These are phyloP conservation scores for Connochaetes taurinus DNA, from an alignment of 2,113 vertebrate genomes.

Conservation along the genomic window DNA sequence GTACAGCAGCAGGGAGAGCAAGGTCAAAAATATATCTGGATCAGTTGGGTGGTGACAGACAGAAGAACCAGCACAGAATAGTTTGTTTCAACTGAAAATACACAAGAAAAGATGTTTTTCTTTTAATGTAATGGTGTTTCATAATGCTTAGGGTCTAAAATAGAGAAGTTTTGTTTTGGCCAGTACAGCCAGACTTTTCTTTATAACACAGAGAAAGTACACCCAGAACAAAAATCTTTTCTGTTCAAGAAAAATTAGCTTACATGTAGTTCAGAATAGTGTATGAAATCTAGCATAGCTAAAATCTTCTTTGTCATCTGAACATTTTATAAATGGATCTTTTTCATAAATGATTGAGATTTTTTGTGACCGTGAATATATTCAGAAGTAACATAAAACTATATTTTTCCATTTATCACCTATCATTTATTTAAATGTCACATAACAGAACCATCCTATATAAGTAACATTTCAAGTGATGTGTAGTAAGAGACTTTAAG, in stretches of 20 bases:
- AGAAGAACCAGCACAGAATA: background rate
- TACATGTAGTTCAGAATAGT: background rate
- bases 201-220: background rate
- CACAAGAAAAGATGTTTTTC: background rate
- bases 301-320: background rate
- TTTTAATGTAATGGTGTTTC: background rate
- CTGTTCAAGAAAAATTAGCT: background rate
- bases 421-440: constrained; percentile 20
- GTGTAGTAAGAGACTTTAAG: background rate
- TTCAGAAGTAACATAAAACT: background rate
- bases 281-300: background rate
- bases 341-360: background rate
- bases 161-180: background rate
- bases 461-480: background rate
- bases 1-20: background rate
- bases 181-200: background rate
- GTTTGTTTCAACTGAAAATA: background rate
- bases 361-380: background rate
- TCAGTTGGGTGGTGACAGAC: background rate
- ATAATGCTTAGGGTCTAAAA: background rate
- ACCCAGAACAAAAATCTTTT: background rate
- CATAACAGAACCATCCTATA: background rate
- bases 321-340: constrained; percentile 2
- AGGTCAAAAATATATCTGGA: background rate
- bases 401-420: background rate